Conservation (phyloP, 2,888 invertebrate species). For the Coremacera marginata region DNA sequence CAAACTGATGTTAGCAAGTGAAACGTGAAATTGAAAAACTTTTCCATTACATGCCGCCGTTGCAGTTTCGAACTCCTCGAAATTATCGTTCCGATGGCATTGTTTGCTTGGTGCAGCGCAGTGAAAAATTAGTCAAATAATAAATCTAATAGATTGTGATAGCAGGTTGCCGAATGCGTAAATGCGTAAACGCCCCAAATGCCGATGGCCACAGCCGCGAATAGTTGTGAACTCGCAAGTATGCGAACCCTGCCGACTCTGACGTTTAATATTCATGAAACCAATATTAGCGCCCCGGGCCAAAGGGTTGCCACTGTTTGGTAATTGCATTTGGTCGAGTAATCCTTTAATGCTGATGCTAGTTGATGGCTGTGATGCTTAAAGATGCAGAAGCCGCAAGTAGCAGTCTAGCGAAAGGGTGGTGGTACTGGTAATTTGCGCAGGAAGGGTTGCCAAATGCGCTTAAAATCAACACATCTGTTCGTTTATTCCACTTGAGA, state of each 20-base stretch:
- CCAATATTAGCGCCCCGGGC: conserved; percentile 50
- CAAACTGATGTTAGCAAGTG: neutral
- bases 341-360: conserved; percentile 69
- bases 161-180: conserved; percentile 10
- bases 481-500: conserved; percentile 68
- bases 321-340: conserved; percentile 69
- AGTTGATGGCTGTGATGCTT: conserved; percentile 57
- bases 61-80: neutral
- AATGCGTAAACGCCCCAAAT: conserved; percentile 1
- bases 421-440: conserved; percentile 39
- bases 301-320: conserved; percentile 54
- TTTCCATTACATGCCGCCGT: neutral
- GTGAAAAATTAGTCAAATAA: conserved; percentile 37
- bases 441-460: conserved; percentile 64
- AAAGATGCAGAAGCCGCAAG: conserved; percentile 35
- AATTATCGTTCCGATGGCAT: neutral
- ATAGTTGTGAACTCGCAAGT: neutral
- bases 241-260: conserved; percentile 16
- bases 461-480: conserved; percentile 69
- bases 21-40: conserved; percentile 26
- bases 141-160: conserved; percentile 31
- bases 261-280: conserved; percentile 53
- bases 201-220: conserved; percentile 8
- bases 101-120: conserved; percentile 7
- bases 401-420: conserved; percentile 23